A percentile compares a stretch with the other conserved stretches of the same genome.
Evolutionary conservation across 2,888 invertebrate genomes (phyloP).

Genomic region (Azorinus chamasolen): DNA sequence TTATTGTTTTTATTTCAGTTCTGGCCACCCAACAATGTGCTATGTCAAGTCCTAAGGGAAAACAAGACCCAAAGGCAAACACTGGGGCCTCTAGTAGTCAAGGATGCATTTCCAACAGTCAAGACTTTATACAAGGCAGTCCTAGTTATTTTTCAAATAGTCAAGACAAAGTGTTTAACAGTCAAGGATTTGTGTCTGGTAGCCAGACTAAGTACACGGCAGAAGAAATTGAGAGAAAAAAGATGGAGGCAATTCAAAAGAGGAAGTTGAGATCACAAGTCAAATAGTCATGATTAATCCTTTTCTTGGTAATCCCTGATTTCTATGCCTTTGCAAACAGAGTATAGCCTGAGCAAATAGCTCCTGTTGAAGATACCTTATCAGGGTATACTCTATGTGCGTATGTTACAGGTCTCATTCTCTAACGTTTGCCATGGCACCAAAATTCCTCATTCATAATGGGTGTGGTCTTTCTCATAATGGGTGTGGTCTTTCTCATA

Average conservation of each 20-base stretch:
- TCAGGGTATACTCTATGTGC: no score
- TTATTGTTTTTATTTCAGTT: slow-evolving; percentile 28
- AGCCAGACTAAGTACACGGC: slow-evolving; percentile 68
- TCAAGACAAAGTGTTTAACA: slow-evolving; percentile 20
- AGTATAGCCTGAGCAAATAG: no score
- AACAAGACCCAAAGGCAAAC: not conserved
- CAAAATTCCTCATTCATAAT: no score
- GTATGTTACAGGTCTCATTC: no score
- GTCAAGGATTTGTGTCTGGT: not conserved
- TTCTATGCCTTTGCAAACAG: no score
- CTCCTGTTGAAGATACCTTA: no score
- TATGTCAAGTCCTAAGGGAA: no score
- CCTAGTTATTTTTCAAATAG: not conserved
- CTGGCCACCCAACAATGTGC: slow-evolving; percentile 43
- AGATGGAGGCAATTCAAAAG: slow-evolving; percentile 66
- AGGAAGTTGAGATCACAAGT: slow-evolving; percentile 22
- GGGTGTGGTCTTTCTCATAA: no score
- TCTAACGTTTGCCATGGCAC: no score
- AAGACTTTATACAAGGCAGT: slow-evolving; percentile 13
- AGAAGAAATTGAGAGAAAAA: slow-evolving; percentile 74
- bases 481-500: no score
- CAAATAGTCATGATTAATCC: no score
- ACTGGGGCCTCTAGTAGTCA: not conserved
- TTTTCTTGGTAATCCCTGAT: no score
- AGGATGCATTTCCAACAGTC: not conserved